Conservation (phyloP, 2,888 invertebrate species). For the Chymomyza fuscimana region DNA sequence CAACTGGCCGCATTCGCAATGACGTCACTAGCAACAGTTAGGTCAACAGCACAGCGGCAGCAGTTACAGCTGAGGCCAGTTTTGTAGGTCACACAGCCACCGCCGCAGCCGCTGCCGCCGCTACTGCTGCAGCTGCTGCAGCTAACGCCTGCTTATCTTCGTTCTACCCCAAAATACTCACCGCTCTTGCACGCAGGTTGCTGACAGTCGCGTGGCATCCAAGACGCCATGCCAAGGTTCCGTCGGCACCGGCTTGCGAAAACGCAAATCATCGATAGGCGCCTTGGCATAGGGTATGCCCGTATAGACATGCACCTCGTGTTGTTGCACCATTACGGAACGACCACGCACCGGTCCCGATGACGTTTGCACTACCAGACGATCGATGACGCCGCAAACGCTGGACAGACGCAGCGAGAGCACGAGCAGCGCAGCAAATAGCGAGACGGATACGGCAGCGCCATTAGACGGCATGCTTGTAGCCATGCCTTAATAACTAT, state of each 20-base stretch:
- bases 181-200: constrained; percentile 93
- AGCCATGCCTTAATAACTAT: constrained; percentile 48
- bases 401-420: constrained; percentile 71
- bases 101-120: background rate
- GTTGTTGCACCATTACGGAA: constrained; percentile 89
- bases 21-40: constrained; percentile 62
- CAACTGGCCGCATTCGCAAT: constrained; percentile 22
- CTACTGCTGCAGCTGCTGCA: background rate
- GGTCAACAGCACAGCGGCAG: constrained; percentile 51
- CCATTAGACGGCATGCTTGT: constrained; percentile 26
- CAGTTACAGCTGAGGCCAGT: constrained; percentile 36
- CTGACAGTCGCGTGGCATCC: constrained; percentile 89
- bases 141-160: no score
- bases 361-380: constrained; percentile 90
- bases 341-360: constrained; percentile 90
- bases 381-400: constrained; percentile 82
- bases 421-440: constrained; percentile 38
- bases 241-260: constrained; percentile 90
- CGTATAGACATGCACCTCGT: constrained; percentile 92
- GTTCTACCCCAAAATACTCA: constrained; percentile 50
- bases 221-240: constrained; percentile 93
- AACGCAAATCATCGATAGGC: constrained; percentile 91
- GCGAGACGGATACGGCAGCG: constrained; percentile 37
- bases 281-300: constrained; percentile 96
- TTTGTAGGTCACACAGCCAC: constrained; percentile 57